Base-by-base conservation (phyloP, 2,888 invertebrate genomes). In the Plebejus anna region DNA sequence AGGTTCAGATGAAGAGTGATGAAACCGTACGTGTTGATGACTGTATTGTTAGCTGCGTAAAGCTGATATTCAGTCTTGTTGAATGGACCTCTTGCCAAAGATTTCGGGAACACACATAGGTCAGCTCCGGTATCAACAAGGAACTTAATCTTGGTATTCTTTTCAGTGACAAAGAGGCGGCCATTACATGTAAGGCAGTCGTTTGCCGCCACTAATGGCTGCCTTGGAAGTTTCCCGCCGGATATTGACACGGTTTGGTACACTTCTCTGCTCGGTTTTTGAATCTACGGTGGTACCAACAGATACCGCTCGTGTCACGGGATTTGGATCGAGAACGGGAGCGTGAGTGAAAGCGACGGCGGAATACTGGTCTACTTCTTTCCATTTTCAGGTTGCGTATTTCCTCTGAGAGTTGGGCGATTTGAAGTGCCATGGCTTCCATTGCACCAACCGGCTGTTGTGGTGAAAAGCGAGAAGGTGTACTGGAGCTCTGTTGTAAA, bases 131-230 rank as follows among this genome's bases (percentile, higher is more conserved):
- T 70, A 36, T 70, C 70, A 9, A 42, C 70, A n/a, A 70, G 70
- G 38, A 70, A 70, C 38, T 70, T 36, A 36, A 38, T 70, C 36
- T 70, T 70, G 22, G 70, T 36, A 36, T n/a, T 36, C 13, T 38
- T 36, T n/a, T 70, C 42, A n/a, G 70, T 70, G 42, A 70, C 70
- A 42, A 70, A 70, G n/a, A 38, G 75, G 77, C 82, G 82, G 80
- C 82, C 77, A n/a, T 81, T 70, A n/a, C 70, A 16, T 76, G 78
- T 77, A 71, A 70, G 77, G 76, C 79, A 78, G 80, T 81, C 81
- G 80, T 70, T 78, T 6, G 82, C 81, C 85, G 83, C 81, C 78
- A 78, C 81, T 80, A 82, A 76, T 77, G 84, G 82, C 81, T 80
- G 82, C 80, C 82, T 7, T 47, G 55, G 16, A 28, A n/a, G 77